Evolutionary conservation across 2,113 vertebrate species (phyloP).

Genomic region (Coturnix japonica): DNA sequence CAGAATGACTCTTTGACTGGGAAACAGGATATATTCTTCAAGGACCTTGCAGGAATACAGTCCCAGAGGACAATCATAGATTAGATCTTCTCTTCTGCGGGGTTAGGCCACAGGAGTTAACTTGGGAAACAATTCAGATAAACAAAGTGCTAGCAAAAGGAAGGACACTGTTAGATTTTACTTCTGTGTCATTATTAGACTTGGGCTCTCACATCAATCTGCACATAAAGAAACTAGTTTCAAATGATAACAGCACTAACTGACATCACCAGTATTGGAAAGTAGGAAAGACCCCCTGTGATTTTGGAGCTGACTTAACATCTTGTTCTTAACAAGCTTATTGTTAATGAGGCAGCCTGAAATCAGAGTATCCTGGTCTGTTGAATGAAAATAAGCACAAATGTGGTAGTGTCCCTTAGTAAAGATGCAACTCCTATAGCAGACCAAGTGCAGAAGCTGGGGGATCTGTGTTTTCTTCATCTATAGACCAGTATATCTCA

Average conservation of each 20-base stretch:
- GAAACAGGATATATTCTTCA: constrained; percentile 80
- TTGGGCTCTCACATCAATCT: constrained; percentile 43
- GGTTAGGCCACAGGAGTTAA: constrained; percentile 78
- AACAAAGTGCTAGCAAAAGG: constrained; percentile 77
- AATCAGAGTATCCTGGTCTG: background rate
- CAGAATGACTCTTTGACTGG: constrained; percentile 66
- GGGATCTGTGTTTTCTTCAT: background rate
- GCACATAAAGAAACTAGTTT: constrained; percentile 53
- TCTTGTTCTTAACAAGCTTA: background rate
- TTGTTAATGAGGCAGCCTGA: background rate
- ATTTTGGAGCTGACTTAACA: constrained; percentile 30
- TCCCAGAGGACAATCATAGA: constrained; percentile 55
- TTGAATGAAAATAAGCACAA: background rate
- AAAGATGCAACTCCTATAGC: background rate
- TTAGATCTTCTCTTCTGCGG: constrained; percentile 69
- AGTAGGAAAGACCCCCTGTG: constrained; percentile 31
- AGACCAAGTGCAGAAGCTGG: background rate
- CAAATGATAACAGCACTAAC: constrained; percentile 53
- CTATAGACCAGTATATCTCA: background rate
- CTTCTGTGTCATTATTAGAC: constrained; percentile 66
- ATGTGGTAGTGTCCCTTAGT: background rate
- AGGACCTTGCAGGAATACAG: constrained; percentile 65
- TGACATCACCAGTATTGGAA: constrained; percentile 40
- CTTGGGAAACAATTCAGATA: constrained; percentile 77
- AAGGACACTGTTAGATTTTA: constrained; percentile 71